Base-by-base conservation (phyloP, 2,888 invertebrate species). In the Tryphoninae sp. region DNA sequence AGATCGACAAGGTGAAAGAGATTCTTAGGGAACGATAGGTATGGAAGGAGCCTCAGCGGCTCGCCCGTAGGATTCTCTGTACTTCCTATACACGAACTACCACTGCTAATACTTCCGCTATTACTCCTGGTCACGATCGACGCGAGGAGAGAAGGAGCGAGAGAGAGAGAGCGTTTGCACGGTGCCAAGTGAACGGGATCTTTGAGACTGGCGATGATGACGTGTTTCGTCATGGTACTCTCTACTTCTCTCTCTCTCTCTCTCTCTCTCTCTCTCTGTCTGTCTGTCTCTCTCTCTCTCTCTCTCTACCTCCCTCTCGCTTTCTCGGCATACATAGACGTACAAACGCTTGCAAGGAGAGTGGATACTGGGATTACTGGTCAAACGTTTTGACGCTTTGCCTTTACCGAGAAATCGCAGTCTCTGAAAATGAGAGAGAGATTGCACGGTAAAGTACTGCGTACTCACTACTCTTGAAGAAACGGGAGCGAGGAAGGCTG, bases 301-400 rank as follows among this genome's bases (percentile, higher is more conserved):
- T 33, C 4, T 26, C 26, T 26, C 26, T 26, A 2, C 4, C 26
- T 59, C 40, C n/a, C 9, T 22, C 58, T 22, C 1, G 11, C 33
- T 51, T 7, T 11, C 51, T n/a, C 51, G 11, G 13, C 9, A 16
- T 55, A 55, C 55, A 16, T 3, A 3, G 55, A 8, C 9, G 55
- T 16, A 55, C 9, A 19, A 19, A 19, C 19, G 55, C 16, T 62
- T 19, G 49, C 6, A 33, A 19, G 19, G 67, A 68, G 49, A 67
- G 64, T 82, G 68, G 59, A 82, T 80, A 76, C 69, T 73, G 69
- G 40, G 67, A 74, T 82, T 77, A 82, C 78, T 45, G 72, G 72
- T 79, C 79, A 68, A 69, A 76, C 76, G 58, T 68, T 65, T 72
- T 67, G 62, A 71, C 23, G 45, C 58, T 40, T 23, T 58, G 26